phyloP scores from a whole-genome alignment of 2,888 invertebrate species.

The Noctua janthe region DNA sequence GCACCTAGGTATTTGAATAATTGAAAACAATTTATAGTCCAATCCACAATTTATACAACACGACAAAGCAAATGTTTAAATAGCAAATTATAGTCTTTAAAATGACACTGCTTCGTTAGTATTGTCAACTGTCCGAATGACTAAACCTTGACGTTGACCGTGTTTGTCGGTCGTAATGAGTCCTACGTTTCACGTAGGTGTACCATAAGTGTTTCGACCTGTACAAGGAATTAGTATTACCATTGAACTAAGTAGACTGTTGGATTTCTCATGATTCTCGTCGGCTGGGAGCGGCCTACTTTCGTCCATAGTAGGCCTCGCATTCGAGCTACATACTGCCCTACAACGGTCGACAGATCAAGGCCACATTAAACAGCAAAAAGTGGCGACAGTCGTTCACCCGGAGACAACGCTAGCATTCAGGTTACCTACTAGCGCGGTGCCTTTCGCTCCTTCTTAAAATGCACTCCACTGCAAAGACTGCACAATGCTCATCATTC shows the following conservation, averaged over 20 bases:
- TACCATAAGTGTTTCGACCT: conserved; percentile 63
- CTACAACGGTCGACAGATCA: conserved; percentile 80
- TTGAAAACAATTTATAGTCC: conserved; percentile 19
- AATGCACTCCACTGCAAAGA: conserved; percentile 62
- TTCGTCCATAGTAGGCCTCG: conserved; percentile 78
- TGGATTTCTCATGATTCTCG: conserved; percentile 82
- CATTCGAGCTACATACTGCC: conserved; percentile 78
- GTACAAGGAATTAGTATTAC: conserved; percentile 67
- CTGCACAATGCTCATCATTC: conserved; percentile 49
- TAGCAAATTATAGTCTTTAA: conserved; percentile 13
- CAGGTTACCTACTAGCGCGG: conserved; percentile 76
- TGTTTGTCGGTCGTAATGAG: conserved; percentile 40
- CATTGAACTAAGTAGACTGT: conserved; percentile 70
- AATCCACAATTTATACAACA: conserved; percentile 1
- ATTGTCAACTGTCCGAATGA: conserved; percentile 34
- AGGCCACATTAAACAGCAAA: conserved; percentile 80
- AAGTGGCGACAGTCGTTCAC: conserved; percentile 78
- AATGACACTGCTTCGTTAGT: conserved; percentile 11
- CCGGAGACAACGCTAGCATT: conserved; percentile 80
- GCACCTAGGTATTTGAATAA: conserved; percentile 33
- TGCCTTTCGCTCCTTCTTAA: conserved; percentile 69
- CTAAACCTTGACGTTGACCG: conserved; percentile 28
- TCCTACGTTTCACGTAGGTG: conserved; percentile 51
- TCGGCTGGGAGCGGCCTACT: conserved; percentile 82
- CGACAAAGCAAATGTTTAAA: conserved; percentile 17